Evolutionary conservation across 2,888 invertebrate species (phyloP).

Genomic region (Lasioglossum lativentre): DNA sequence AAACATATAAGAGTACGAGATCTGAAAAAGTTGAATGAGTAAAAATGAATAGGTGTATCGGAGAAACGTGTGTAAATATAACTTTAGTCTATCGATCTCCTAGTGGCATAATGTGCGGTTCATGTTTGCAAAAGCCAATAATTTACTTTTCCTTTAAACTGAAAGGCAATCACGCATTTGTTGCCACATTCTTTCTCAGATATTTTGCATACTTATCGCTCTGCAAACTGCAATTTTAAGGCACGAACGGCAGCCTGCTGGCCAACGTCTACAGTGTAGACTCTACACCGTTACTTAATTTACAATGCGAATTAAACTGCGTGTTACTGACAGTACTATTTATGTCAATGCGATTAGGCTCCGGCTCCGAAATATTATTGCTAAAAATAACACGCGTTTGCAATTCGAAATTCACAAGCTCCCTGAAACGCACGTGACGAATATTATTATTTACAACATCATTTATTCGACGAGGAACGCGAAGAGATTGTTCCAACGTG

Average conservation of each 20-base stretch:
- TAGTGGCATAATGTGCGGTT: no score
- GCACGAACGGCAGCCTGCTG: not conserved
- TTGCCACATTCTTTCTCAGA: conserved; percentile 21
- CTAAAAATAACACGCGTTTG: not conserved
- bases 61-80: not conserved
- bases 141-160: conserved; percentile 1
- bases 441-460: not conserved
- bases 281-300: conserved; percentile 27
- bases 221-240: conserved; percentile 29
- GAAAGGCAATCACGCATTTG: conserved; percentile 14
- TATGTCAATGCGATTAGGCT: conserved; percentile 12
- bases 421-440: not conserved
- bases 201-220: conserved; percentile 40
- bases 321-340: not conserved
- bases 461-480: not conserved
- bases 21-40: not conserved
- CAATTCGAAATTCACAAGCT: not conserved
- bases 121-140: not conserved
- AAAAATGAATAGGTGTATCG: not conserved
- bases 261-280: not conserved
- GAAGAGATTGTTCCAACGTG: not conserved
- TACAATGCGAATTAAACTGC: conserved; percentile 27
- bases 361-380: not conserved
- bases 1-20: not conserved
- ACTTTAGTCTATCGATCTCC: not conserved